Percentiles rank a stretch among this genome's conserved stretches.
phyloP scores from a whole-genome alignment of 2,797 vertebrate species.

The Ambastaia sidthimunki region DNA sequence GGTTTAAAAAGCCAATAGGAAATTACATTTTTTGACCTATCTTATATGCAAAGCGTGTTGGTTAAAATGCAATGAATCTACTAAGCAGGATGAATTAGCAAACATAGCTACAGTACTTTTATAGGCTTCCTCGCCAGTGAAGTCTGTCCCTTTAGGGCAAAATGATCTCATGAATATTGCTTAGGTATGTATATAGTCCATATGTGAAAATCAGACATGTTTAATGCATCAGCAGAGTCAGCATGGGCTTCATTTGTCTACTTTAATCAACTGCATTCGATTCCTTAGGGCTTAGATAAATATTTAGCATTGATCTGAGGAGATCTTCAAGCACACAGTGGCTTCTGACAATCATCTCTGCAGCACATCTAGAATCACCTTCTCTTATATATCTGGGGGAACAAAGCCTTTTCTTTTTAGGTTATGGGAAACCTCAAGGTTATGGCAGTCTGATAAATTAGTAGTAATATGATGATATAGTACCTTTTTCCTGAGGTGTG shows the following conservation, averaged over 20 bases:
- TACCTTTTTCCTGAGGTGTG: conserved; percentile 20
- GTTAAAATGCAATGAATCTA: conserved; percentile 10
- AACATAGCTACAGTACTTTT: neutral
- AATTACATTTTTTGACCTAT: conserved; percentile 7
- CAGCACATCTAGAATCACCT: conserved; percentile 7
- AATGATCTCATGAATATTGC: conserved; percentile 24
- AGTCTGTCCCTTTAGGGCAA: neutral
- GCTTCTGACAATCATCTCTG: conserved; percentile 21
- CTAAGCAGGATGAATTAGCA: neutral
- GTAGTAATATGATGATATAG: conserved; percentile 29
- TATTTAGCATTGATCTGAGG: conserved; percentile 11
- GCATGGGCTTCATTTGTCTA: conserved; percentile 4
- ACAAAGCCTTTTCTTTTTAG: conserved; percentile 23
- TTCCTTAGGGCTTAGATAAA: neutral
- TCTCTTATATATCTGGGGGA: neutral
- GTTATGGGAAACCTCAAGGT: conserved; percentile 35
- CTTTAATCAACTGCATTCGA: conserved; percentile 3
- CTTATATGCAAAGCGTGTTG: neutral
- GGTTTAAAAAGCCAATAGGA: conserved; percentile 13
- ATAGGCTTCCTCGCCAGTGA: neutral
- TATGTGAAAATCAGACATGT: conserved; percentile 29
- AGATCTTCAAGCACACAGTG: conserved; percentile 3
- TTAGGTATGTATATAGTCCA: neutral
- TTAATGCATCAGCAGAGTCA: conserved; percentile 39
- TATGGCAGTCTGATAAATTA: conserved; percentile 36